Conservation (phyloP, 2,888 invertebrate genomes). For the Phorcus lineatus region DNA sequence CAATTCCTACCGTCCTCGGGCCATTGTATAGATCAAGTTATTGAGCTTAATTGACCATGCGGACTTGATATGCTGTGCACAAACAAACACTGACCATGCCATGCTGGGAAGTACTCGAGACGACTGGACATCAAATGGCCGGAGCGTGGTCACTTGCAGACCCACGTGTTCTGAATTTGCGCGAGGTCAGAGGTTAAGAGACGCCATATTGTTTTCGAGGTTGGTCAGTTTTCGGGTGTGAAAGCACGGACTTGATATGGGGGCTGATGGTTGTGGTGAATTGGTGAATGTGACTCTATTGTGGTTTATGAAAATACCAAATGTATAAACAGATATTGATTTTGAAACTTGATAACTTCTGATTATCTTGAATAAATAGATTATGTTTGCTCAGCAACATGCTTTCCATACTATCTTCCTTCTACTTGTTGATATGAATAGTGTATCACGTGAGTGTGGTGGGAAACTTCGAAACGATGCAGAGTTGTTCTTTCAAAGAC, state of each 20-base stretch:
- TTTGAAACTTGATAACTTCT: too few species aligned
- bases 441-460: too few species aligned
- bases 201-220: background rate
- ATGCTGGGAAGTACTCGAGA: background rate
- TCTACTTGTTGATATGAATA: too few species aligned
- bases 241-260: background rate
- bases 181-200: background rate
- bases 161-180: constrained; percentile 4
- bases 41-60: constrained; percentile 4
- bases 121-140: constrained; percentile 1
- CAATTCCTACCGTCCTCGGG: background rate
- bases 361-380: too few species aligned
- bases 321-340: too few species aligned
- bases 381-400: too few species aligned
- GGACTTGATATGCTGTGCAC: background rate
- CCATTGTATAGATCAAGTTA: background rate
- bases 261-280: too few species aligned
- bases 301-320: too few species aligned
- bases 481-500: too few species aligned
- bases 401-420: too few species aligned
- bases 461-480: too few species aligned
- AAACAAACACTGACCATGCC: background rate
- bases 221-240: background rate
- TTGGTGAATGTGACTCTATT: too few species aligned
- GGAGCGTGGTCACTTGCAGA: background rate